Evolutionary conservation across 1,140 invertebrate species (phyloP).

Genomic region (Sarcophaga bullata): DNA sequence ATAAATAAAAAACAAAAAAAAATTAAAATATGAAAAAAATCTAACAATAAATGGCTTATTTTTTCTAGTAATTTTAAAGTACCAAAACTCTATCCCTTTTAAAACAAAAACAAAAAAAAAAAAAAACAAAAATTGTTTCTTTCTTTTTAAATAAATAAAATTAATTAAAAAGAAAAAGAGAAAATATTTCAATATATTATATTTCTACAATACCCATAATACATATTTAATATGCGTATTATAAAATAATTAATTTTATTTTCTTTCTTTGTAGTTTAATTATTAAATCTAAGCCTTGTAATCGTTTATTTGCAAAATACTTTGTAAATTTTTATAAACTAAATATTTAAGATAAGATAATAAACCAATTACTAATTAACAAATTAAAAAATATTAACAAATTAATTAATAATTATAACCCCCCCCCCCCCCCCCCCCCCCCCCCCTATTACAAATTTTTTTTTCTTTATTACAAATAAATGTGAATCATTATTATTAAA

Average conservation of each 20-base stretch:
- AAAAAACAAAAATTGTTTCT: no score
- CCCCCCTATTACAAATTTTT: not conserved
- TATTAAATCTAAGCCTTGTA: not conserved
- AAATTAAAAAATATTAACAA: conserved; percentile 4
- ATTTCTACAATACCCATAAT: not conserved
- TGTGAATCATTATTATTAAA: conserved; percentile 21
- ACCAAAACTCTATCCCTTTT: not conserved
- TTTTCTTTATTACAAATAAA: conserved; percentile 23
- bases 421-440: no score
- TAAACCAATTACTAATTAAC: not conserved
- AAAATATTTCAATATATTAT: not conserved
- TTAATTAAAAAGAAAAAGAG: not conserved
- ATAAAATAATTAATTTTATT: no score
- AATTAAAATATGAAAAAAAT: not conserved
- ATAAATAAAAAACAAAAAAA: not conserved
- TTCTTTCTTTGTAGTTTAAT: conserved; percentile 15
- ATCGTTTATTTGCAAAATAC: not conserved
- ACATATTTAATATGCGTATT: not conserved
- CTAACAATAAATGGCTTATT: not conserved
- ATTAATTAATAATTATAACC: not conserved
- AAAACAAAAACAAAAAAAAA: no score
- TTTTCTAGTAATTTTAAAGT: conserved; percentile 23
- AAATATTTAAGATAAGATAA: conserved; percentile 1
- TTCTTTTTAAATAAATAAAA: conserved; percentile 6
- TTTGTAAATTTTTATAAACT: not conserved